Percentiles rank a stretch among this genome's conserved stretches.
Conservation (phyloP, 2,113 vertebrate species). For the Uria aalge region DNA sequence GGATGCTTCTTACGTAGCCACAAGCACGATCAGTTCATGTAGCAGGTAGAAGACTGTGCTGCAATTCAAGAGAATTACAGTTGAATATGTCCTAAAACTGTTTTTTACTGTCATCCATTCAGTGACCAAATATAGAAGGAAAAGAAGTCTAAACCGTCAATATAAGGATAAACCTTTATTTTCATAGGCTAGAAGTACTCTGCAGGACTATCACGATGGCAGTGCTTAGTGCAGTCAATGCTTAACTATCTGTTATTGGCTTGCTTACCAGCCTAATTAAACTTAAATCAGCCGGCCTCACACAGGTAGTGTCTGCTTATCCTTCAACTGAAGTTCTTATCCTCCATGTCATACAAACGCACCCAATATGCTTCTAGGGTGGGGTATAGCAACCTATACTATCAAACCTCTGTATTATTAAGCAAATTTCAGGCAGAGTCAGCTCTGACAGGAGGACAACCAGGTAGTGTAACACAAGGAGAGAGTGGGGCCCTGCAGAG, state of each 20-base stretch:
- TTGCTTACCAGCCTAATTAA: background rate
- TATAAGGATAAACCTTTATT: background rate
- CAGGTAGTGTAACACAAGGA: background rate
- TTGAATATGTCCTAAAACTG: background rate
- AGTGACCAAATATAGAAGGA: background rate
- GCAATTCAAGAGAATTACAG: background rate
- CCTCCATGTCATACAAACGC: accelerated
- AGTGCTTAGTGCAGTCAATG: background rate
- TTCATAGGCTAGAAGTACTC: background rate
- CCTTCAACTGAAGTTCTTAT: background rate
- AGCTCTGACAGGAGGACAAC: background rate
- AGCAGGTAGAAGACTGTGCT: background rate
- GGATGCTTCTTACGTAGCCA: background rate
- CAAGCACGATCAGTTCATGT: accelerated
- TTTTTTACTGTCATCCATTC: background rate
- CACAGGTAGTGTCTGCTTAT: background rate
- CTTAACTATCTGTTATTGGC: background rate
- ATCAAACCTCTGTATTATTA: background rate
- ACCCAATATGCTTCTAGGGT: background rate
- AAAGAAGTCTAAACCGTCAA: background rate
- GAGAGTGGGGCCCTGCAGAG: background rate
- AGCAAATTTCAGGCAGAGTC: background rate
- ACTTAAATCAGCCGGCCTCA: background rate
- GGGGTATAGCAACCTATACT: accelerated
- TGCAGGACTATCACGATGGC: background rate